Evolutionary conservation across 2,797 vertebrate genomes (phyloP).

Genomic region (Pygocentrus nattereri): DNA sequence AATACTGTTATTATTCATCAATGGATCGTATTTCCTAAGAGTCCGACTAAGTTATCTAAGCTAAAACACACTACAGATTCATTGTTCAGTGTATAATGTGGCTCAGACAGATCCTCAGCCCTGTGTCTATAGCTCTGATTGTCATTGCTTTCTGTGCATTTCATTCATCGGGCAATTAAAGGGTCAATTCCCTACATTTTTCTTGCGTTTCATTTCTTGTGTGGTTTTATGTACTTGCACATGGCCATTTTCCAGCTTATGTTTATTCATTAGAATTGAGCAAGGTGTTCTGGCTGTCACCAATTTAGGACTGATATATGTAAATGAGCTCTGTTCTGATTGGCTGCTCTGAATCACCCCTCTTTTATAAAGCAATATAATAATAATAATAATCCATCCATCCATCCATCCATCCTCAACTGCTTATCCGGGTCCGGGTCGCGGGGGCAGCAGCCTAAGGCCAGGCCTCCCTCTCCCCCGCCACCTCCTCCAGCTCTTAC

Average conservation of each 20-base stretch:
- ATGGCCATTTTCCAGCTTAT: neutral
- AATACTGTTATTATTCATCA: neutral
- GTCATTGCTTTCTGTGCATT: neutral
- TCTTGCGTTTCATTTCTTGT: neutral
- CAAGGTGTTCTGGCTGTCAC: neutral
- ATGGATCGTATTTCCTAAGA: constrained; percentile 8
- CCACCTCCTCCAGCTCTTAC: no score
- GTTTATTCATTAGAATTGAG: no score
- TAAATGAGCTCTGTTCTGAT: neutral
- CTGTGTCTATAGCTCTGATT: neutral
- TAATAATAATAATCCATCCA: no score
- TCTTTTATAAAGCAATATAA: no score
- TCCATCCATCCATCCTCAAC: no score
- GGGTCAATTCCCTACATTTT: neutral
- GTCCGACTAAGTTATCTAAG: neutral
- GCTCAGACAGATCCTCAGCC: neutral
- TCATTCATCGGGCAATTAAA: constrained; percentile 2
- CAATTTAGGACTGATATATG: neutral
- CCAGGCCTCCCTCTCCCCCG: no score
- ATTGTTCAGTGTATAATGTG: neutral
- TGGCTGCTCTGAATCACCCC: neutral
- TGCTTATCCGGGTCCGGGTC: no score
- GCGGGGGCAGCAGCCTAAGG: no score
- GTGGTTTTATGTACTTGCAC: neutral
- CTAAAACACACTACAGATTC: neutral